phyloP scores from a whole-genome alignment of 2,113 vertebrate species.

The Pogonocichla stellata region DNA sequence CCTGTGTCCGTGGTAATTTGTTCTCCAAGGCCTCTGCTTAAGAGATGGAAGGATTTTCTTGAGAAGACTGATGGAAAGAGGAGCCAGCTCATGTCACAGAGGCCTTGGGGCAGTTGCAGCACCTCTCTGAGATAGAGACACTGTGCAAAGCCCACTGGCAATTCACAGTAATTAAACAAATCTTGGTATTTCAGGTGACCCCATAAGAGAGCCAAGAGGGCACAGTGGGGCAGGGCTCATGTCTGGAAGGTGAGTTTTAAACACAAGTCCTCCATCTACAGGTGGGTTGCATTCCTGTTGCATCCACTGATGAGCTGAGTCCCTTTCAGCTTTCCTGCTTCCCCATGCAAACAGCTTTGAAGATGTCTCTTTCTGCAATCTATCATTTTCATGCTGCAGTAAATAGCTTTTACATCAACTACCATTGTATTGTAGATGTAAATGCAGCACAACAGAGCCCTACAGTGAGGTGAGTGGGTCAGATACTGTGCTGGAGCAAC shows the following conservation, averaged over 20 bases:
- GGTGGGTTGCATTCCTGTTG: not conserved
- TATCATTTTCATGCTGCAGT: not conserved
- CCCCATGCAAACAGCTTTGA: not conserved
- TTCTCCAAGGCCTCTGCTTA: not conserved
- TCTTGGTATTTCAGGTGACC: not conserved
- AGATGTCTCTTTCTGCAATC: not conserved
- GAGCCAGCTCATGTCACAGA: not conserved
- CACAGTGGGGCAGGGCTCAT: not conserved
- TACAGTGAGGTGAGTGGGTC: not conserved
- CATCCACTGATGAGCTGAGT: not conserved
- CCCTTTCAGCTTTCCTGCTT: not conserved
- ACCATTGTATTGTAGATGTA: not conserved
- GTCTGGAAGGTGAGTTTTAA: not conserved
- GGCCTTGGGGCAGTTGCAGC: not conserved
- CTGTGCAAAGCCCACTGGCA: not conserved
- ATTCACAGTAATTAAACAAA: not conserved
- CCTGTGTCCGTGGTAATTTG: not conserved
- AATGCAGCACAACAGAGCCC: not conserved
- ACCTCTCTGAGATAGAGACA: not conserved
- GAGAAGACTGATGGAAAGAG: not conserved
- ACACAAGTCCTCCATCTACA: not conserved
- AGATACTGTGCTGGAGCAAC: not conserved
- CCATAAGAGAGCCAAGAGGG: not conserved
- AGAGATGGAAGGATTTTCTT: not conserved
- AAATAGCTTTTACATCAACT: not conserved